phyloP scores from a whole-genome alignment of 2,113 vertebrate species.

The Petaurus breviceps region DNA sequence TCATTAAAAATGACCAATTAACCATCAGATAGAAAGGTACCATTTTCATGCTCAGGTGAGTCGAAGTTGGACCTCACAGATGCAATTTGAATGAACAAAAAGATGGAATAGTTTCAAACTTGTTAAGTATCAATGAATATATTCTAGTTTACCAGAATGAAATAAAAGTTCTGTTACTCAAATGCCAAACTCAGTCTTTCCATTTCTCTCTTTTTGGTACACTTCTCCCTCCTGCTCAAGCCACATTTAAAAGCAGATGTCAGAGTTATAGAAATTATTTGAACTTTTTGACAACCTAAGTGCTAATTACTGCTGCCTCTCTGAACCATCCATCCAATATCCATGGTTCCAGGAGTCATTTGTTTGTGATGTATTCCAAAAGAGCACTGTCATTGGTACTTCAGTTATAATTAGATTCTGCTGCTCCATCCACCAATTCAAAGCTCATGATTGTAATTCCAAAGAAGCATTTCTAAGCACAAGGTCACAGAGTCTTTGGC shows the following conservation, averaged over 20 bases:
- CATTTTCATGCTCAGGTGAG: conserved; percentile 51
- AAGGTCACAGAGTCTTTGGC: conserved; percentile 75
- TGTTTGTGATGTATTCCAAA: conserved; percentile 63
- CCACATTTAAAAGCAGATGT: conserved; percentile 58
- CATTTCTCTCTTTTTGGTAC: background rate
- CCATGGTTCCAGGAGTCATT: conserved; percentile 33
- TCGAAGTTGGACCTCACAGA: background rate
- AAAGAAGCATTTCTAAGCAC: conserved; percentile 77
- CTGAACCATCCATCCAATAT: conserved; percentile 29
- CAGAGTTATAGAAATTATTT: conserved; percentile 56
- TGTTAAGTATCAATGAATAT: background rate
- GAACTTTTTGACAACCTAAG: conserved; percentile 44
- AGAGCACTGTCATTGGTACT: conserved; percentile 44
- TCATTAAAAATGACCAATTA: conserved; percentile 71
- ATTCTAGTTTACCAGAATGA: background rate
- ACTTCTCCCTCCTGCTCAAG: background rate
- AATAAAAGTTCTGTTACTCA: conserved; percentile 3
- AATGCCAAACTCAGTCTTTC: background rate
- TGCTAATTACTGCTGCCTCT: conserved; percentile 55
- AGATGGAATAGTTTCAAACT: background rate
- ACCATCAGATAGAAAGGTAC: conserved; percentile 25
- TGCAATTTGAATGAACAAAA: background rate
- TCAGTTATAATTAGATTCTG: conserved; percentile 78
- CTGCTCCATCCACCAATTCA: conserved; percentile 72
- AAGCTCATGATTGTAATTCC: conserved; percentile 71